Conservation (phyloP, 2,113 vertebrate species). For the Caranx melampygus region DNA sequence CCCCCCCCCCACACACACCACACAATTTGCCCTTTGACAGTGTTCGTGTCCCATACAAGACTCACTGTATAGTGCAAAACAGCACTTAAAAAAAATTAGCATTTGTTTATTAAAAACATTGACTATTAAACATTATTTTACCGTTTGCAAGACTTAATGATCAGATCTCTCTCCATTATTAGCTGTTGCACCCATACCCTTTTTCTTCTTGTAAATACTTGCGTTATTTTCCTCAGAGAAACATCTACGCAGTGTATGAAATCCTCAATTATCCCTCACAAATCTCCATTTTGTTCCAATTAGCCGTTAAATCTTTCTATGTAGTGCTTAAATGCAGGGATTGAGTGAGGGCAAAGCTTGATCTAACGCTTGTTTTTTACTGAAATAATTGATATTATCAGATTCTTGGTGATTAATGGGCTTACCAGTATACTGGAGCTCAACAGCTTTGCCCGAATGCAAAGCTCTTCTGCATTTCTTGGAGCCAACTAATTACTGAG, state of each 20-base stretch:
- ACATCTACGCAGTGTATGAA: conserved; percentile 47
- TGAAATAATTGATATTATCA: conserved; percentile 80
- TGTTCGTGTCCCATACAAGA: not conserved
- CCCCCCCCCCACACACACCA: not conserved
- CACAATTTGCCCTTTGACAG: not conserved
- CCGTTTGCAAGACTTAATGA: not conserved
- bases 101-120: not conserved
- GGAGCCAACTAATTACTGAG: conserved; percentile 66
- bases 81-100: not conserved
- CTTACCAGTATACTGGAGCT: conserved; percentile 62
- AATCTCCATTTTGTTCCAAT: conserved; percentile 76
- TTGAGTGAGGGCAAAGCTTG: conserved; percentile 60
- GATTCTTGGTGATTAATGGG: conserved; percentile 74
- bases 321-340: conserved; percentile 69
- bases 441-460: conserved; percentile 59
- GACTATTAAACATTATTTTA: not conserved
- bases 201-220: conserved; percentile 13
- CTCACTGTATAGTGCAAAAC: not conserved
- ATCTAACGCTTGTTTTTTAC: conserved; percentile 76
- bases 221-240: conserved; percentile 25
- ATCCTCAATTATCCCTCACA: conserved; percentile 63
- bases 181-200: not conserved
- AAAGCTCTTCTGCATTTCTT: conserved; percentile 61
- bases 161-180: not conserved
- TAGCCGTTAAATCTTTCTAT: conserved; percentile 69